Base-by-base conservation (phyloP, 2,888 invertebrate genomes). In the Mythimna ferrago region DNA sequence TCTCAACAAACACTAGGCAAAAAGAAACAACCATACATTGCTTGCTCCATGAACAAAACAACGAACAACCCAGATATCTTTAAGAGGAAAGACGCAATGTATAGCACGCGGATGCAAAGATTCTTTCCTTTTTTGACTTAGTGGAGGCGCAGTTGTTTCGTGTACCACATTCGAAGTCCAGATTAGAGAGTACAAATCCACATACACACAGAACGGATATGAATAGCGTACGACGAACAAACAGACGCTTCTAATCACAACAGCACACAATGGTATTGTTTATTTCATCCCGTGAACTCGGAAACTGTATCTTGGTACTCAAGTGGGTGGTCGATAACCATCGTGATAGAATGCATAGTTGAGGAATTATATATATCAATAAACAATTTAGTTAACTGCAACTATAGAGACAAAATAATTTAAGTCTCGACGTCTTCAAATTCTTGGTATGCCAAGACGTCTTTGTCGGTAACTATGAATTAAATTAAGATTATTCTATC, bases 201-300 rank as follows among this genome's bases (percentile, higher is more conserved):
- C 80, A 82, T 66, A 78, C 83, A 82, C 80, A 73, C 83, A 73
- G 82, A 90, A 88, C 94, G 95, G 94, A 94, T 93, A 93, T 92
- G 92, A 91, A 92, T 89, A 91, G 90, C 89, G 84, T 81, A 72
- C 80, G 79, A 89, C 88, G 88, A 88, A 91, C 92, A 92, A 94
- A 94, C 94, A 93, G 89, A 91, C 91, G 89, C 89, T 77, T 89
- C 94, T 95, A 96, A 96, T 95, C 92, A 95, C 95, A 93, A 94
- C 92, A 92, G 90, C 88, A 95, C 86, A 96, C 96, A 95, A 93
- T 93, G 90, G 85, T 91, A 93, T 92, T 95, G 95, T 96, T 96
- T 96, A 94, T 95, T 94, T 94, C 93, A 89, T 89, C 86, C 87
- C 89, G 87, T 81, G 89, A 91, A 92, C 91, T 89, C 90, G 92